Base-by-base conservation (phyloP, 2,113 vertebrate genomes). In the Thermophis baileyi region DNA sequence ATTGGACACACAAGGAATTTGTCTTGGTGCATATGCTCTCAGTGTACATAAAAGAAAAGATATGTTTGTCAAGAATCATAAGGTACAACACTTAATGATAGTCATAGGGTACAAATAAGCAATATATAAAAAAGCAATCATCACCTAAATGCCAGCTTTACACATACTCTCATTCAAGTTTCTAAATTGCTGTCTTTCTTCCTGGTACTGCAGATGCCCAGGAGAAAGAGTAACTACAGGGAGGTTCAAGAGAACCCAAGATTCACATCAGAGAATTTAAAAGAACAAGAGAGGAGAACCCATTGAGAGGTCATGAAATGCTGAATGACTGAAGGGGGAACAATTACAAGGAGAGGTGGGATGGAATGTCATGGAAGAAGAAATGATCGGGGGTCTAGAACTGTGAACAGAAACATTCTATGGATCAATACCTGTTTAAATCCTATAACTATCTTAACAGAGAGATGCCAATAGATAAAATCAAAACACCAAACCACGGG, bases 401-500 rank as follows among this genome's bases (percentile, higher is more conserved):
- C 20, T 40, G 18, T 55, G n/a, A 89, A 89, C 12, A 63, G 40
- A 16, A 47, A 16, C 44, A 63, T n/a, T 44, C 4, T 24, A 89
- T 6, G 20, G 18, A 51, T 18, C 50, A 88, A 88, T 50, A 51
- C 22, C 44, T 8, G 9, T 60, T 30, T 60, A 57, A 89, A 89
- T 88, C 49, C 4, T 3, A 22, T 88, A 88, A 50, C 30, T 18
- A 53, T 51, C 87, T 53, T 88, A 51, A n/a, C 25, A 51, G 30
- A 88, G 6, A n/a, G 87, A 50, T 24, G 4, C 74, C 55, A 92
- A 88, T 93, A 4, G 92, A 57, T 14, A 0, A 0, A 11, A 88
- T 90, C 87, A 93, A 95, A 96, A 89, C 50, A 95, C 87, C 94
- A 90, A 95, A 94, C 87, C 87, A 85, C 1, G 1, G 74, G 40